A percentile compares a stretch with the other conserved stretches of the same genome.
Evolutionary conservation across 1,140 invertebrate species (phyloP).

Genomic region (Uloborus diversus): DNA sequence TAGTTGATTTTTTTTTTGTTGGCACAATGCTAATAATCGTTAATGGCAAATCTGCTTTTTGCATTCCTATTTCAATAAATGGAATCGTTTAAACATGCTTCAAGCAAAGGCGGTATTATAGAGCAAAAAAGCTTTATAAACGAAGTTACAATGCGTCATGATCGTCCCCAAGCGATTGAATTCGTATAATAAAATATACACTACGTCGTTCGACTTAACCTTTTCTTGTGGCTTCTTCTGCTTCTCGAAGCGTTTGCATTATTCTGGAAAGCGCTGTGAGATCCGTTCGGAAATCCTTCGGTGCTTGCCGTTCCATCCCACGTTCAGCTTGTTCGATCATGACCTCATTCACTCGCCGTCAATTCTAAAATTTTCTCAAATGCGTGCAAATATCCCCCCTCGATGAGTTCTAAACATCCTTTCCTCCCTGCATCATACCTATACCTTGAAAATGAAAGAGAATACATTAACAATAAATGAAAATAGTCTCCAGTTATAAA

Average conservation of each 20-base stretch:
- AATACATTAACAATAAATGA: neutral
- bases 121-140: too few species aligned
- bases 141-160: too few species aligned
- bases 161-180: too few species aligned
- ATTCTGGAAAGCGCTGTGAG: neutral
- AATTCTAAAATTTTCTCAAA: conserved; percentile 11
- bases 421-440: conserved; percentile 11
- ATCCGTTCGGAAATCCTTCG: neutral
- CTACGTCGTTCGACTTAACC: too few species aligned
- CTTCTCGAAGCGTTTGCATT: neutral
- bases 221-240: neutral
- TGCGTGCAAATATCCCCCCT: conserved; percentile 2
- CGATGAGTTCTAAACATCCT: neutral
- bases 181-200: too few species aligned
- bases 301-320: neutral
- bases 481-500: neutral
- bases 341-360: neutral
- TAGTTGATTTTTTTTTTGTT: too few species aligned
- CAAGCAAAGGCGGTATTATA: too few species aligned
- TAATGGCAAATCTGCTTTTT: too few species aligned
- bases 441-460: conserved; percentile 4
- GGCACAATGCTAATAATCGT: too few species aligned
- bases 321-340: neutral
- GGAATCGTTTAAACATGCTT: too few species aligned
- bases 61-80: too few species aligned